Conservation (phyloP, 2,888 invertebrate species). For the Empis stercorea region DNA sequence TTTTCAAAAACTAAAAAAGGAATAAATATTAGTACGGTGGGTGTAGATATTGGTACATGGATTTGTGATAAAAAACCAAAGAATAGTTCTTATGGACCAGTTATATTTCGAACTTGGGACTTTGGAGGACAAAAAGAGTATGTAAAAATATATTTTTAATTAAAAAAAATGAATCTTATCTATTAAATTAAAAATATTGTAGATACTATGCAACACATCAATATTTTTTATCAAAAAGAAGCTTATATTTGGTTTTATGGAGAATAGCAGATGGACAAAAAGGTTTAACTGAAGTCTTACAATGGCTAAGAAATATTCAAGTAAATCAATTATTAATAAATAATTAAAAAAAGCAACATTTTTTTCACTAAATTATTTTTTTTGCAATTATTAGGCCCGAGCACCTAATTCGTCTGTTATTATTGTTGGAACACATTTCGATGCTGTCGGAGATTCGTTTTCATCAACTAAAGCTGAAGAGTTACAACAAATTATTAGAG, state of each 20-base stretch:
- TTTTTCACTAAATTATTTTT: background rate
- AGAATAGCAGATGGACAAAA: constrained; percentile 80
- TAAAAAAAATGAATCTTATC: constrained; percentile 3
- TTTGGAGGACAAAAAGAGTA: constrained; percentile 95
- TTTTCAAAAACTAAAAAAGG: constrained; percentile 62
- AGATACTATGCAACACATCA: constrained; percentile 97
- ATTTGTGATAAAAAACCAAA: constrained; percentile 74
- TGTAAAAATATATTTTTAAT: constrained; percentile 19
- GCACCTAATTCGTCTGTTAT: constrained; percentile 95
- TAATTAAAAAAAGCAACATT: background rate
- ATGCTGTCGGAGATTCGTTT: constrained; percentile 49
- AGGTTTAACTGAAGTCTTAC: constrained; percentile 79
- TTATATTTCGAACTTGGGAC: constrained; percentile 95
- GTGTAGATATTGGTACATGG: constrained; percentile 96
- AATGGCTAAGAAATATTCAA: constrained; percentile 93
- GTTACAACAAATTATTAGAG: constrained; percentile 76
- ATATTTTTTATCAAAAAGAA: constrained; percentile 91
- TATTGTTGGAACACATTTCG: constrained; percentile 93
- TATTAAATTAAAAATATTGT: constrained; percentile 1
- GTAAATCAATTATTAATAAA: constrained; percentile 9
- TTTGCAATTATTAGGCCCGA: constrained; percentile 44
- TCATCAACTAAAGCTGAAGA: constrained; percentile 46
- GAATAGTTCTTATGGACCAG: constrained; percentile 63
- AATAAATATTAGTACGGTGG: constrained; percentile 47
- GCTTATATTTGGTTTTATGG: constrained; percentile 93